A percentile compares a stretch with the other conserved stretches of the same genome.
Conservation (phyloP, 2,113 vertebrate species). For the Acrocephalus kingi region DNA sequence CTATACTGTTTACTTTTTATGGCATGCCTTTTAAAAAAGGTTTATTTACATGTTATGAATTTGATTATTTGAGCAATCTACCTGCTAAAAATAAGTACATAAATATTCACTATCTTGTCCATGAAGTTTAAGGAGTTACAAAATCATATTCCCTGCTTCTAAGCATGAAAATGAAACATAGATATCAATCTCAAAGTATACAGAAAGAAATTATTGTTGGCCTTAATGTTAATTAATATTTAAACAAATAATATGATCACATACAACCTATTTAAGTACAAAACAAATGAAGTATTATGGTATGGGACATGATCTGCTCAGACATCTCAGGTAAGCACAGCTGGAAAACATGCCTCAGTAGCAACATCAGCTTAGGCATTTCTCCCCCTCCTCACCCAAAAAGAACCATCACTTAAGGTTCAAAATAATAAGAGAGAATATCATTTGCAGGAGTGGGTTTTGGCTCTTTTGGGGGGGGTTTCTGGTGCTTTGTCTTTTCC, state of each 20-base stretch:
- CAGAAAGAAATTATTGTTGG: background rate
- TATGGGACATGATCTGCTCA: background rate
- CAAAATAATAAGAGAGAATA: background rate
- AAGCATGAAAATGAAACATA: background rate
- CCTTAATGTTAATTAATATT: background rate
- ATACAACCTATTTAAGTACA: background rate
- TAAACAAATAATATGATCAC: background rate
- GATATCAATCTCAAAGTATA: background rate
- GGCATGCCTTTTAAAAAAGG: background rate
- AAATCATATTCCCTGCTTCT: background rate
- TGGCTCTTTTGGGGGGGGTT: background rate
- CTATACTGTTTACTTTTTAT: background rate
- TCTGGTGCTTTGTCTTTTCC: background rate
- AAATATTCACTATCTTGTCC: background rate
- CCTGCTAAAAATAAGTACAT: background rate
- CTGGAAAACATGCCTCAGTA: background rate
- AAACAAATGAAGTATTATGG: background rate
- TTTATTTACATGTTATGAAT: background rate
- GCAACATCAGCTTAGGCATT: background rate
- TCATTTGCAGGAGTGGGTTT: accelerated
- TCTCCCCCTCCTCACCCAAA: background rate
- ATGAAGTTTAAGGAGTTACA: background rate
- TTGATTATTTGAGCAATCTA: background rate
- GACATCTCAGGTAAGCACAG: background rate
- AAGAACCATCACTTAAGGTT: background rate